Evolutionary conservation across 2,797 vertebrate species (phyloP), one percentile per base, ranked within the genome.

Genomic region (Macropodus opercularis): DNA sequence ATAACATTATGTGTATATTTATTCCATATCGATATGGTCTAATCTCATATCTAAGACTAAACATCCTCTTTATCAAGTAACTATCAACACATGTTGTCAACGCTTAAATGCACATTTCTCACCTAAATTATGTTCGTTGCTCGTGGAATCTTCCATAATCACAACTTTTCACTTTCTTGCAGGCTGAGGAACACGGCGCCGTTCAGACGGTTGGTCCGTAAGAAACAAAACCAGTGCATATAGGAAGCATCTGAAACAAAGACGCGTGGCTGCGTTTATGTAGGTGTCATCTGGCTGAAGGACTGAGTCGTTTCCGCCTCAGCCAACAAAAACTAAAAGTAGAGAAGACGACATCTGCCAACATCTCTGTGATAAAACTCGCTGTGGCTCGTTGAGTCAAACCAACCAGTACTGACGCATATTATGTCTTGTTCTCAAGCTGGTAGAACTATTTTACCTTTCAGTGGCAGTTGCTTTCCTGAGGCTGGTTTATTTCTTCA

Each of bases 121-220:
- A 67, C 75, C 59, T 59, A 26, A 18, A 47, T 29, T 12, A 14
- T 19, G 0, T 40, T 31, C 13, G 24, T 57, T 27, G 34, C n/a
- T 41, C 11, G 13, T 34, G 10, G 48, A 21, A 27, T 38, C 31
- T 67, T 27, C 26, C 26, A 4, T 4, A 14, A 14, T 15, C 13
- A 14, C 12, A n/a, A 38, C 8, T 8, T n/a, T 2, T 36, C 14
- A 26, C 43, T 42, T 4, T 42, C 35, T 40, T 60, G 29, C 27
- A 58, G 54, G 72, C 56, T 36, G 10, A 29, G 69, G 41, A 68
- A 44, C 41, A 55, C 19, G 76, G 77, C 84, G 72, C 78, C 83
- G 84, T 39, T 84, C 69, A 69, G 64, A 72, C 29, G 54, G 56
- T 48, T 63, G 62, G 57, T 68, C 56, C 23, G n/a, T n/a, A n/a